Base-by-base conservation (phyloP, 2,888 invertebrate species). In the Eueremaeus valkanovi region DNA sequence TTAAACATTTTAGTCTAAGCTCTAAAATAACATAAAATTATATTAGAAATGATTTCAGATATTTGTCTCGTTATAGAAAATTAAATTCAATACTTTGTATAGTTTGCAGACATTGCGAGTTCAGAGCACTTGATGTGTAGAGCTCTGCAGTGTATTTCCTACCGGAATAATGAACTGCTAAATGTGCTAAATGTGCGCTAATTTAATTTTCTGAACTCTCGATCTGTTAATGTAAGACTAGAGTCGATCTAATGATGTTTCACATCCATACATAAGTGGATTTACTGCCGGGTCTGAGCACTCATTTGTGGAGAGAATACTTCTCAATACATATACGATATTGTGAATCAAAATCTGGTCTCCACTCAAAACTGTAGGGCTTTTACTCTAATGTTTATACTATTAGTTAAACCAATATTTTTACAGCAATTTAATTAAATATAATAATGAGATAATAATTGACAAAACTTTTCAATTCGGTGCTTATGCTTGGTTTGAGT, bases 241-340 rank as follows among this genome's bases (percentile, higher is more conserved):
- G 18, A 68, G 40, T 68, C 33, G 3, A 68, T 68, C 24, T 68
- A 68, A 68, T 68, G 68, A 66, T 66, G 31, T 68, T 40, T 68
- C 42, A 21, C 68, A 68, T 68, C 40, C 21, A 40, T 42, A 68
- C 68, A 68, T 68, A 68, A 68, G 68, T 68, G 40, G 68, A 68
- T 68, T 68, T 68, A 68, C 9, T 24, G 68, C 21, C 40, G 40
- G 68, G 21, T 42, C 61, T n/a, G 31, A 63, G 33, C 61, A n/a
- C 31, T 63, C 61, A 55, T 55, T 55, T 55, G 55, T 24, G 61
- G 33, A 55, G 9, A 24, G 27, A 24, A 27, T 9, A 24, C 27
- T 27, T 27, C 27, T 27, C 24, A 27, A 55, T 11, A 9, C 11
- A 45, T 45, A 45, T 45, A 16, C 24, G 27, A 24, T 27, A 55